Base-by-base conservation (phyloP, 2,797 vertebrate genomes). In the Myripristis jacobus region DNA sequence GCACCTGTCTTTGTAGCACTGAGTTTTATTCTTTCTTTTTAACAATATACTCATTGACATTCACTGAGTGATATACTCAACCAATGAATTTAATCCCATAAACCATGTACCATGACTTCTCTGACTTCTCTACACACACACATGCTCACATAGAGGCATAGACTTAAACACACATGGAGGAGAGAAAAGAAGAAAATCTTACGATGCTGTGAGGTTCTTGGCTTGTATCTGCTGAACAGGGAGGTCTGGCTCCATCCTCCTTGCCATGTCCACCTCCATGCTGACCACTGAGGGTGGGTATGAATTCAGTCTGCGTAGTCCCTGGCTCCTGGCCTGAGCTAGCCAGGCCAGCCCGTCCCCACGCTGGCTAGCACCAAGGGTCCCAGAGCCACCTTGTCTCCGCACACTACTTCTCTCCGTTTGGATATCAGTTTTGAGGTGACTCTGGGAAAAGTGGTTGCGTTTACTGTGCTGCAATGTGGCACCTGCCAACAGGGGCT, bases 121-220 rank as follows among this genome's bases (percentile, higher is more conserved):
- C n/a, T n/a, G 4, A 31, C 29, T 34, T 34, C 15, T 3, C 15
- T 3, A 15, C 13, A 15, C 12, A 16, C 36, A 41, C 11, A 41
- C 13, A 41, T 4, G 12, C 38, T 34, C 1, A 56, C 12, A 50
- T 46, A 61, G 52, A 62, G 4, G 71, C 27, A 48, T 9, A 63
- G 6, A n/a, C 3, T 25, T 9, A 29, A 6, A 56, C 8, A 56
- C 15, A 59, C 5, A n/a, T n/a, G n/a, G n/a, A n/a, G n/a, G n/a
- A n/a, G n/a, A n/a, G n/a, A n/a, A 41, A 22, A 58, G 25, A 55
- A 19, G 0, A 31, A 38, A 27, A 22, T 29, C 93, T 91, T 87
- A 94, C 93, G 66, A 24, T 36, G 65, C 10, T 0, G 2, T 57
- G 27, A 51, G 1, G 8, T 25, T 70, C 6, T 50, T 62, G 0